Percentiles rank a stretch among this genome's conserved stretches.
phyloP scores from a whole-genome alignment of 2,888 invertebrate species.

The Drosophila longiperda region DNA sequence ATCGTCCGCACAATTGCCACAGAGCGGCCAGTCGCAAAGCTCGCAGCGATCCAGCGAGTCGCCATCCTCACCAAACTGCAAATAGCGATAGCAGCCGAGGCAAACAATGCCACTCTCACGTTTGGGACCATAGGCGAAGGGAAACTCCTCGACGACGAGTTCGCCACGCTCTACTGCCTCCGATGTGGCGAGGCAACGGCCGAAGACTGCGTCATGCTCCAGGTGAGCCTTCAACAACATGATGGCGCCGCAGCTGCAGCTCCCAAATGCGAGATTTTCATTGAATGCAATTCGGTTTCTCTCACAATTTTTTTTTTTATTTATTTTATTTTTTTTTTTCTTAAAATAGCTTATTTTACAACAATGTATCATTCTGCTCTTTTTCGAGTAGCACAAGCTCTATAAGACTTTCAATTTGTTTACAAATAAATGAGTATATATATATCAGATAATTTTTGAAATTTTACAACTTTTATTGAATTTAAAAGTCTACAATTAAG shows the following conservation, averaged over 20 bases:
- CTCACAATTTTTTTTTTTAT: background rate
- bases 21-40: conserved; percentile 89
- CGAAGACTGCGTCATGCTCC: conserved; percentile 87
- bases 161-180: conserved; percentile 90
- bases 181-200: conserved; percentile 89
- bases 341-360: conserved; percentile 34
- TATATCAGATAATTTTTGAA: background rate
- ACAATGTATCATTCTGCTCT: background rate
- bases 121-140: conserved; percentile 92
- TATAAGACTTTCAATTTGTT: background rate
- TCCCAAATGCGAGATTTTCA: conserved; percentile 28
- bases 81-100: conserved; percentile 90
- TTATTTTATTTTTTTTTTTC: background rate
- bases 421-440: background rate
- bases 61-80: conserved; percentile 82
- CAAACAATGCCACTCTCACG: conserved; percentile 90
- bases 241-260: conserved; percentile 21
- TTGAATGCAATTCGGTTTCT: conserved; percentile 30
- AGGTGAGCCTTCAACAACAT: conserved; percentile 83
- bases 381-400: background rate
- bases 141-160: conserved; percentile 89
- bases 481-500: background rate
- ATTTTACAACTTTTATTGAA: background rate
- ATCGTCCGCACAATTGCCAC: conserved; percentile 85
- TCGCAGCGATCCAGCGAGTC: conserved; percentile 87